Base-by-base conservation (phyloP, 2,113 vertebrate genomes). In the Panthera tigris region DNA sequence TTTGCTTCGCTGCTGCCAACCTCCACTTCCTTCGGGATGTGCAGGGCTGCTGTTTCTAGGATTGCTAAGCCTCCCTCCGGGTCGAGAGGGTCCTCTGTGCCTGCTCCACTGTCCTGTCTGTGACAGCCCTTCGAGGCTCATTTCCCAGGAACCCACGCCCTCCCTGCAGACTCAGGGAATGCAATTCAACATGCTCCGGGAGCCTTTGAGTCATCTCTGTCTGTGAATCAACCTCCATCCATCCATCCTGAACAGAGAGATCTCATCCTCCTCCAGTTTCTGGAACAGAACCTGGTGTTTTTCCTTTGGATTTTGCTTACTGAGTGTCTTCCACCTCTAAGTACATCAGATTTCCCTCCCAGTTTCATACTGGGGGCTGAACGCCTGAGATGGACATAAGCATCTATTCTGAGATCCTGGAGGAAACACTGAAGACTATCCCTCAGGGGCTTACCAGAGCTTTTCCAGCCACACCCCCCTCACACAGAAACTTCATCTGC, bases 251-350 rank as follows among this genome's bases (percentile, higher is more conserved):
- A 96, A 91, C 65, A 71, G 9, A 92, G 80, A 91, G 89, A 16
- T 71, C 95, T 95, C 91, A 12, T n/a, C 96, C 95, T 93, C 91
- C 96, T 97, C 95, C 78, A 0, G 81, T 69, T 95, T 97, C 95
- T 97, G 39, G 80, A 95, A 91, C 45, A 61, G 61, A 95, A 86
- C 61, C 96, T 65, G 15, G 89, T 83, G 52, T 96, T 98, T 96
- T 89, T 95, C 83, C 91, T 94, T 96, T 66, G 41, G 45, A 84
- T 92, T 91, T 79, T 95, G 88, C 73, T 91, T 82, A 86, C 76
- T 33, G 39, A 92, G n/a, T 82, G 27, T 94, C 85, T 88, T 81
- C 82, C 68, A 95, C 45, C 61, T 82, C 15, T n/a, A 84, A 80
- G 85, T 52, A 82, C 15, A 4, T 76, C 73, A 41, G 66, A 74